Percentiles rank a stretch among this genome's conserved stretches.
Conservation (phyloP, 2,113 vertebrate species). For the Crotophaga sulcirostris region DNA sequence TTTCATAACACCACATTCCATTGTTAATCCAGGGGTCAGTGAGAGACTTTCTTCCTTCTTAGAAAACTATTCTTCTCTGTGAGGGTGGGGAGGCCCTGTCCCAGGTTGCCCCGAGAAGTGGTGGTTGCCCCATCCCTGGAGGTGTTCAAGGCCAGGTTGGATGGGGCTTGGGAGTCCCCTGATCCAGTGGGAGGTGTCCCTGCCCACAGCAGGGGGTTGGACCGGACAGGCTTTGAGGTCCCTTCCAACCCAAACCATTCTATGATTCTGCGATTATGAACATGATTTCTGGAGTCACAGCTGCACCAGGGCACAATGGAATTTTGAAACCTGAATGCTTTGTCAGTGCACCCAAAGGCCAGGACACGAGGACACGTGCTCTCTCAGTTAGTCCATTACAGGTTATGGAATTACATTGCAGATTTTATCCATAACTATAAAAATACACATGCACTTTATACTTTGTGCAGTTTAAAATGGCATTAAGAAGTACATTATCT, state of each 20-base stretch:
- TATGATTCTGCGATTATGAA: too few species aligned
- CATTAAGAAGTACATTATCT: background rate
- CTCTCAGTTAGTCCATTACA: background rate
- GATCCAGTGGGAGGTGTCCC: too few species aligned
- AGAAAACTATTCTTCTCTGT: background rate
- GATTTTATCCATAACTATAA: background rate
- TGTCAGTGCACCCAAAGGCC: background rate
- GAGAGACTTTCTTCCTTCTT: background rate
- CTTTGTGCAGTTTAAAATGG: background rate
- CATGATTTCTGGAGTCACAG: background rate
- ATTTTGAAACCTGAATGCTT: background rate
- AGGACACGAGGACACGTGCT: rapidly evolving
- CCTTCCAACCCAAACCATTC: too few species aligned
- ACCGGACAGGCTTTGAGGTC: too few species aligned
- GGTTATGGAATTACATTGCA: background rate
- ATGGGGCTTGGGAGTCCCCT: too few species aligned
- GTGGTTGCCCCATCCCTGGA: too few species aligned
- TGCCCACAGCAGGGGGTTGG: too few species aligned
- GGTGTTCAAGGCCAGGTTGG: too few species aligned
- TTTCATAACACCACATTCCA: background rate
- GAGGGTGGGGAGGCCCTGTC: too few species aligned
- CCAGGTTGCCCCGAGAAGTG: too few species aligned
- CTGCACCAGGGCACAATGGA: background rate
- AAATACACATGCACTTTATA: background rate
- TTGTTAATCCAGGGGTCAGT: background rate